phyloP scores from a whole-genome alignment of 2,888 invertebrate genomes.

The Mechanitis messenoides region DNA sequence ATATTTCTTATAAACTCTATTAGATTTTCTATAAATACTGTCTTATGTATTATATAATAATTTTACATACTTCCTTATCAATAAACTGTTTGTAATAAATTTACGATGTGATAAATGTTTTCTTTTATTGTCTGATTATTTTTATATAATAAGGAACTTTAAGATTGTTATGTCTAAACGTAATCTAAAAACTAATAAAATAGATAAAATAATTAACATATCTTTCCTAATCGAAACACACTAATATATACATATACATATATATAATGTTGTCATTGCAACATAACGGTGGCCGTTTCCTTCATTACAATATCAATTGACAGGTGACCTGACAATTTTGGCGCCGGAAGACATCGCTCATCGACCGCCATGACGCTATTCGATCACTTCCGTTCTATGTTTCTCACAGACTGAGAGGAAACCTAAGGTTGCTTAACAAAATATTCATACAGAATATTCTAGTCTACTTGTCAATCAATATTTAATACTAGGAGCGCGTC shows the following conservation, averaged over 20 bases:
- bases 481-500: too few species aligned
- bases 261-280: conserved; percentile 17
- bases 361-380: conserved; percentile 52
- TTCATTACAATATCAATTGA: conserved; percentile 33
- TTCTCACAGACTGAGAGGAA: conserved; percentile 30
- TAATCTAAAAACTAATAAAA: not conserved
- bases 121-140: not conserved
- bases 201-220: too few species aligned
- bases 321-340: conserved; percentile 38
- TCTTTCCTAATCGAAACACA: too few species aligned
- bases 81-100: not conserved
- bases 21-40: not conserved
- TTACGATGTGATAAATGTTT: not conserved
- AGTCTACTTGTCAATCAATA: too few species aligned
- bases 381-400: conserved; percentile 52
- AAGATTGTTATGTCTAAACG: not conserved
- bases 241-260: not conserved
- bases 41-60: not conserved
- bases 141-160: not conserved
- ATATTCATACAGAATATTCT: too few species aligned
- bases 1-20: not conserved
- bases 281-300: conserved; percentile 31
- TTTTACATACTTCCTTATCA: not conserved
- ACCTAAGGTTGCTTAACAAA: too few species aligned
- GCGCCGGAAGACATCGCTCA: conserved; percentile 57